phyloP scores from a whole-genome alignment of 1,140 invertebrate genomes.

The Archivesica marissinica region DNA sequence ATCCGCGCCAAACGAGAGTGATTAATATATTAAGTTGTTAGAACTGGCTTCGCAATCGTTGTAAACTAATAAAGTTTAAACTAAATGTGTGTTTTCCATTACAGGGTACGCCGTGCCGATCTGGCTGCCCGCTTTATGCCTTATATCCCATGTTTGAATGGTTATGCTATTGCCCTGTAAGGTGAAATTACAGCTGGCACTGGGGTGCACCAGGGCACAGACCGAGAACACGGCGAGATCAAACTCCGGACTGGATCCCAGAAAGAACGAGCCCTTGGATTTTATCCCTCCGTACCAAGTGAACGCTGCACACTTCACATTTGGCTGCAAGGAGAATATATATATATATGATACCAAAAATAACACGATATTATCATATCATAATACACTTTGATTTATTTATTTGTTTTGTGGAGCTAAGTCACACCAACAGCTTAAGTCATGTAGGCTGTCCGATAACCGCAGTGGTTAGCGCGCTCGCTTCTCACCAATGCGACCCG shows the following conservation, averaged over 20 bases:
- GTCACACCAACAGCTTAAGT: no score
- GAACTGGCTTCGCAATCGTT: no score
- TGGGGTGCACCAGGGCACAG: conserved; percentile 61
- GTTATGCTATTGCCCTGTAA: conserved; percentile 49
- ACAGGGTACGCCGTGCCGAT: conserved; percentile 66
- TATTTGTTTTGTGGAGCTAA: no score
- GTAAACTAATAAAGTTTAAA: no score
- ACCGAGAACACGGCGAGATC: conserved; percentile 95
- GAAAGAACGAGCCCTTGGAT: conserved; percentile 91
- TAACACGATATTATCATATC: no score
- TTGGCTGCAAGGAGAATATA: conserved; percentile 58
- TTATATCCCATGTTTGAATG: conserved; percentile 64
- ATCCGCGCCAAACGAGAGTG: no score
- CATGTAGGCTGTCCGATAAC: no score
- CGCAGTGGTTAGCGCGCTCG: no score
- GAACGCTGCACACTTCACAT: conserved; percentile 86
- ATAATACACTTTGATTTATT: no score
- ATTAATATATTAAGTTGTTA: no score
- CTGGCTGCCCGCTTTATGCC: conserved; percentile 65
- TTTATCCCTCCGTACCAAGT: conserved; percentile 90
- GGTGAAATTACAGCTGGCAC: conserved; percentile 50
- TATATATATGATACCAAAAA: neutral
- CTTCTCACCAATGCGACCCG: no score
- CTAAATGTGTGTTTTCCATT: no score
- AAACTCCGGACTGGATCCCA: conserved; percentile 95